These are phyloP conservation scores for Tachypleus tridentatus DNA, from an alignment of 1,140 invertebrate genomes.

Conservation along the genomic window DNA sequence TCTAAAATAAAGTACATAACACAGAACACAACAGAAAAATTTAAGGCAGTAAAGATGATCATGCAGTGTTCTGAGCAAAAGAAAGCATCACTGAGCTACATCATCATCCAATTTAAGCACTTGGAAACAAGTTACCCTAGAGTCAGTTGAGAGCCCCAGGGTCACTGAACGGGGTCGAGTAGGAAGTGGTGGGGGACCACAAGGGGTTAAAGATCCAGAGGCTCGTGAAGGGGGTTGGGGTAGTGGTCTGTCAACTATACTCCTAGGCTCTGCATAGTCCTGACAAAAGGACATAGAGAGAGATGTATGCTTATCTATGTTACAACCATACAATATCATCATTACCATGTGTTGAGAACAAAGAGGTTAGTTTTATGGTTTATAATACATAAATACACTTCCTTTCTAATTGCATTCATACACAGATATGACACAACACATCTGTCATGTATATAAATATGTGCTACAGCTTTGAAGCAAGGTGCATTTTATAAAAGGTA, in stretches of 20 bases:
- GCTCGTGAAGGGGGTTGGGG: conserved; percentile 2
- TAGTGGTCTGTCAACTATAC: conserved; percentile 6
- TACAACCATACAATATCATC: conserved; percentile 23
- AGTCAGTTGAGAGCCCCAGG: conserved; percentile 7
- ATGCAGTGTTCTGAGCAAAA: too few species aligned
- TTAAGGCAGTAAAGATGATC: too few species aligned
- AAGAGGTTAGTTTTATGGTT: conserved; percentile 27
- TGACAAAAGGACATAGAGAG: conserved; percentile 38
- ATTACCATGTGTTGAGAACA: too few species aligned
- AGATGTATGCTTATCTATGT: conserved; percentile 32
- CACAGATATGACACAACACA: conserved; percentile 52
- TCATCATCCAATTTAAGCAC: too few species aligned
- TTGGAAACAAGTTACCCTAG: conserved; percentile 7
- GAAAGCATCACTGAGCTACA: too few species aligned
- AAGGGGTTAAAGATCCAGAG: conserved; percentile 10
- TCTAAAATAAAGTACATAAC: too few species aligned
- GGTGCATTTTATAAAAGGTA: too few species aligned
- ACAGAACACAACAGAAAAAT: too few species aligned
- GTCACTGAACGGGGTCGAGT: conserved; percentile 24
- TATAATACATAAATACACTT: conserved; percentile 27
- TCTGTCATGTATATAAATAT: conserved; percentile 44
- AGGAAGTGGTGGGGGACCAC: conserved; percentile 21
- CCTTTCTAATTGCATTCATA: conserved; percentile 32
- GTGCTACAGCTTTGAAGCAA: not conserved
- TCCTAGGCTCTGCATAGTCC: conserved; percentile 21